phyloP scores from a whole-genome alignment of 1,140 invertebrate genomes.

The Zelostemma sp. region DNA sequence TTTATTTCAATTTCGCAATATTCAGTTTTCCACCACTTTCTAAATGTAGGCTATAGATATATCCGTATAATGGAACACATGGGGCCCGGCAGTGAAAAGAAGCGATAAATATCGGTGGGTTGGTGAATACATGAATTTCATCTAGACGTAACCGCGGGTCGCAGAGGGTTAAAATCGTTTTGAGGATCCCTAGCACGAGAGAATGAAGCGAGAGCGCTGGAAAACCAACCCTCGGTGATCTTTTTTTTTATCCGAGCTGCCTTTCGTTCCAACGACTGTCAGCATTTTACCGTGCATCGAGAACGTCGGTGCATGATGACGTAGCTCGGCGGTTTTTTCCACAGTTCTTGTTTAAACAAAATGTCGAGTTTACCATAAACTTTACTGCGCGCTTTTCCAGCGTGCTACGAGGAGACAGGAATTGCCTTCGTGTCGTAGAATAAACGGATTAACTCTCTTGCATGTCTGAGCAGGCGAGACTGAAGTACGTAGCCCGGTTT shows the following conservation, averaged over 20 bases:
- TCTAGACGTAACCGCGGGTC: slow-evolving; percentile 1
- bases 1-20: neutral
- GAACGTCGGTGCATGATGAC: slow-evolving; percentile 13
- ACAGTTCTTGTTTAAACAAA: slow-evolving; percentile 44
- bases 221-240: neutral
- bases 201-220: neutral
- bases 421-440: slow-evolving; percentile 50
- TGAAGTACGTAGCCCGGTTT: slow-evolving; percentile 32
- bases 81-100: slow-evolving; percentile 9
- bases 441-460: slow-evolving; percentile 48
- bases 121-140: slow-evolving; percentile 37
- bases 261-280: slow-evolving; percentile 3
- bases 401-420: slow-evolving; percentile 28
- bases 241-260: slow-evolving; percentile 11
- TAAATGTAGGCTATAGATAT: slow-evolving; percentile 16
- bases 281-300: slow-evolving; percentile 24
- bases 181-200: neutral
- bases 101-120: slow-evolving; percentile 25
- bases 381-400: slow-evolving; percentile 32
- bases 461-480: slow-evolving; percentile 35
- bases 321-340: slow-evolving; percentile 34
- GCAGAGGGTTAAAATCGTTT: slow-evolving; percentile 14
- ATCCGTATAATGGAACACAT: slow-evolving; percentile 19
- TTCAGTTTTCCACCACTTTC: slow-evolving; percentile 3
- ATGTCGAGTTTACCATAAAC: slow-evolving; percentile 44